These are phyloP conservation scores for Nannospalax galili DNA, from an alignment of 2,113 vertebrate genomes.

Conservation along the genomic window DNA sequence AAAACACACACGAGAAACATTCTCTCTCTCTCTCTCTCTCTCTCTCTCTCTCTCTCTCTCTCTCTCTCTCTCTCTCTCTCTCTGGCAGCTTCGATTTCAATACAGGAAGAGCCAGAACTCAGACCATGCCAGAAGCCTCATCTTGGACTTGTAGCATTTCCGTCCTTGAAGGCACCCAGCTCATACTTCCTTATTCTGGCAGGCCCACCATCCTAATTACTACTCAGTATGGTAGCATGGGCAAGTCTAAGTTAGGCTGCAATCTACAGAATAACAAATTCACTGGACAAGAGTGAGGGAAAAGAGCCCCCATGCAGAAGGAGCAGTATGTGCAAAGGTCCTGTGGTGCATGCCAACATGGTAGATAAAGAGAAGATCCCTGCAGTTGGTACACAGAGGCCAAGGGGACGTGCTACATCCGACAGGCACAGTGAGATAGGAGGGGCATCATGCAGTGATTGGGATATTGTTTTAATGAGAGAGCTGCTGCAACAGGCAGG, in stretches of 20 bases:
- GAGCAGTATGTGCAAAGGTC: not conserved
- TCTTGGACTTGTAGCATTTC: not conserved
- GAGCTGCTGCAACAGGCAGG: not conserved
- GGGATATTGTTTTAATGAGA: not conserved
- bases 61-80: too few relatives aligned
- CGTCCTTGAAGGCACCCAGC: not conserved
- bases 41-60: too few relatives aligned
- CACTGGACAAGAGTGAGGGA: not conserved
- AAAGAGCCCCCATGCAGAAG: not conserved
- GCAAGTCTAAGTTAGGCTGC: too few relatives aligned
- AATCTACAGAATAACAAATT: not conserved
- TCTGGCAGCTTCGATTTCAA: too few relatives aligned
- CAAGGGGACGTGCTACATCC: fast-evolving
- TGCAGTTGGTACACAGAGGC: not conserved
- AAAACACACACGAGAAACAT: too few relatives aligned
- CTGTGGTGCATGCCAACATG: fast-evolving
- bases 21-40: too few relatives aligned
- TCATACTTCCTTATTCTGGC: not conserved
- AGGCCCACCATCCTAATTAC: fast-evolving
- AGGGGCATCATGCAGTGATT: fast-evolving
- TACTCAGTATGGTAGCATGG: not conserved
- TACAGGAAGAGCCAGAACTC: not conserved
- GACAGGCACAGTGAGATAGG: not conserved
- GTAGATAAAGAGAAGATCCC: not conserved
- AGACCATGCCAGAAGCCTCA: not conserved